phyloP scores from a whole-genome alignment of 2,113 vertebrate genomes.

The Neolamprologus falcicula region DNA sequence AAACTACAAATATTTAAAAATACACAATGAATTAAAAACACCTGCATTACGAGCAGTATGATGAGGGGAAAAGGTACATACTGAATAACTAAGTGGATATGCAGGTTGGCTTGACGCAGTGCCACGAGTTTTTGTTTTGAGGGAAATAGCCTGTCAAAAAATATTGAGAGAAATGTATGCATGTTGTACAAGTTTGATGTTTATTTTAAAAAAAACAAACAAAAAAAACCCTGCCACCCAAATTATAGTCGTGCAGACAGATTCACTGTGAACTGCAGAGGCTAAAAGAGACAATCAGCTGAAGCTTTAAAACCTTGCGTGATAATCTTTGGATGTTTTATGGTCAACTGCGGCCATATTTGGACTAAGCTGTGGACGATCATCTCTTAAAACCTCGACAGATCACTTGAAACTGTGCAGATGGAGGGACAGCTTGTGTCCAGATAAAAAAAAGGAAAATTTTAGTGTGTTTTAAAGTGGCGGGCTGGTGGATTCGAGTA shows the following conservation, averaged over 20 bases:
- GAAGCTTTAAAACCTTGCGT: background rate
- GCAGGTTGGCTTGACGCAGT: background rate
- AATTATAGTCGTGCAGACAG: background rate
- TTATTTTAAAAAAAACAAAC: background rate
- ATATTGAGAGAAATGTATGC: background rate
- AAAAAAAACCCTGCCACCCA: background rate
- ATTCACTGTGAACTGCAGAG: background rate
- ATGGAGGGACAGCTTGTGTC: background rate
- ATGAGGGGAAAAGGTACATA: background rate
- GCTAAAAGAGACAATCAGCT: background rate
- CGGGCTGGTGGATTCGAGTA: background rate
- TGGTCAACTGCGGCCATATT: background rate
- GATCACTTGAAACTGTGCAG: background rate
- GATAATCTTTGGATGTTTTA: background rate
- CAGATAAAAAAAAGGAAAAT: background rate
- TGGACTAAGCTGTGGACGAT: background rate
- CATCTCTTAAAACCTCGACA: background rate
- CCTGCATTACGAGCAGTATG: fast-evolving
- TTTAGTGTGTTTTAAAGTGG: background rate
- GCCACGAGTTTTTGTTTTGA: background rate
- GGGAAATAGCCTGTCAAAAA: background rate
- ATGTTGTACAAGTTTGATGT: background rate
- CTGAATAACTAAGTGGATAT: background rate
- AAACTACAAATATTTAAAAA: background rate
- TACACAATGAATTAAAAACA: background rate